A percentile compares a stretch with the other conserved stretches of the same genome.
Evolutionary conservation across 2,888 invertebrate species (phyloP).

Genomic region (Chironomus tentans): DNA sequence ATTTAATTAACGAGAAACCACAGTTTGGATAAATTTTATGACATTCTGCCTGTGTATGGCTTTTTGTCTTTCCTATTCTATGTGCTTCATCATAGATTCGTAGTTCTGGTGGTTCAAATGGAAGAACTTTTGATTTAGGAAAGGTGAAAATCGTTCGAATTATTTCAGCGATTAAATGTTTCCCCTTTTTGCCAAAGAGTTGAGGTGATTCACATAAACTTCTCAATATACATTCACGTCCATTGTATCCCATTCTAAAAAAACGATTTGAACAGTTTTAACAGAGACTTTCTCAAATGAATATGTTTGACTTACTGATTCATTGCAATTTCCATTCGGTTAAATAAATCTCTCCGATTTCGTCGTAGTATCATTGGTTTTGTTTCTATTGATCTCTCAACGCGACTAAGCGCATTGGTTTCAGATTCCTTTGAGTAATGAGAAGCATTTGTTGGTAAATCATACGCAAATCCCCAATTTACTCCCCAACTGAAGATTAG

Average conservation of each 20-base stretch:
- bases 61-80: conserved; percentile 41
- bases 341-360: conserved; percentile 57
- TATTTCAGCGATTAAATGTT: conserved; percentile 59
- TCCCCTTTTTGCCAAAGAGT: conserved; percentile 50
- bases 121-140: conserved; percentile 53
- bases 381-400: conserved; percentile 35
- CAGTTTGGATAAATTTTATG: conserved; percentile 49
- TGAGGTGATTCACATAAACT: conserved; percentile 66
- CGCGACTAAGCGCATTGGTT: conserved; percentile 31
- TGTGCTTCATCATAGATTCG: conserved; percentile 58
- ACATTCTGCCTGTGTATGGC: conserved; percentile 44
- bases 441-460: conserved; percentile 42
- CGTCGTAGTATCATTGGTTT: conserved; percentile 48
- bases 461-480: conserved; percentile 63
- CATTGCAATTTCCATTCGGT: conserved; percentile 57
- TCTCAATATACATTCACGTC: conserved; percentile 58
- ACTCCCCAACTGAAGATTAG: conserved; percentile 51
- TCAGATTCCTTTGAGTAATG: not conserved
- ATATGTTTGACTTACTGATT: conserved; percentile 50
- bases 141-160: conserved; percentile 57
- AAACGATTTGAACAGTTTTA: conserved; percentile 13
- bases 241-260: conserved; percentile 66
- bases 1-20: conserved; percentile 60
- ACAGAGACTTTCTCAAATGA: not conserved
- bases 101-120: conserved; percentile 55